Base-by-base conservation (phyloP, 2,113 vertebrate genomes). In the Hippocampus comes region DNA sequence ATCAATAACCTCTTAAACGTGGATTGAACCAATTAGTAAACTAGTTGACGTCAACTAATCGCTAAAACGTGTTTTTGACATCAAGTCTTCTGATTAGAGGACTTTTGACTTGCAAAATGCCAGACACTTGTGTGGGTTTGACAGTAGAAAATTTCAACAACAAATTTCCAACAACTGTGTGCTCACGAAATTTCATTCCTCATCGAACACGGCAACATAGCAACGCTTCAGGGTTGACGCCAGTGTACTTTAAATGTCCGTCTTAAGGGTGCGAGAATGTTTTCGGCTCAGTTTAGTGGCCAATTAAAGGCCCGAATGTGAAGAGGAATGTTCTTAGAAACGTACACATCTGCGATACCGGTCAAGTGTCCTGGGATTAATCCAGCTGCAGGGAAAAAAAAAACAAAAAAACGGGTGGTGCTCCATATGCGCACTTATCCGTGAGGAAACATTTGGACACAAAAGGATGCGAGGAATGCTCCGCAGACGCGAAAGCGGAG, bases 401-500 rank as follows among this genome's bases (percentile, higher is more conserved):
- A 55, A 72, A 38, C 51, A 64, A 71, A 79, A 78, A 78, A 82
- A 68, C 86, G 90, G 89, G 82, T 89, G 86, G 80, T 51, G 70
- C 70, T 64, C 74, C 79, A 85, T 79, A 3, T 77, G 49, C 71
- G 65, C 70, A 53, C 70, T 77, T 55, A 75, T 80, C 57, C 66
- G 57, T 48, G 60, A 76, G 77, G 75, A 86, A 79, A 43, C 43
- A 74, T 71, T 85, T 76, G 61, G 67, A 82, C 71, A 70, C 74
- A 27, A 72, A 71, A 79, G 55, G 79, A 84, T 72, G 82, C 70
- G 15, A 86, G 79, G 76, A 82, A 87, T 84, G 80, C 78, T 23
- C 18, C 67, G 73, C 70, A 77, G 74, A 84, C 64, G 48, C 56
- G 49, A 65, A 74, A 75, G 25, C 57, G 66, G 42, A 64, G 74